These are phyloP conservation scores for Channa argus DNA, from an alignment of 2,113 vertebrate genomes.

Conservation along the genomic window DNA sequence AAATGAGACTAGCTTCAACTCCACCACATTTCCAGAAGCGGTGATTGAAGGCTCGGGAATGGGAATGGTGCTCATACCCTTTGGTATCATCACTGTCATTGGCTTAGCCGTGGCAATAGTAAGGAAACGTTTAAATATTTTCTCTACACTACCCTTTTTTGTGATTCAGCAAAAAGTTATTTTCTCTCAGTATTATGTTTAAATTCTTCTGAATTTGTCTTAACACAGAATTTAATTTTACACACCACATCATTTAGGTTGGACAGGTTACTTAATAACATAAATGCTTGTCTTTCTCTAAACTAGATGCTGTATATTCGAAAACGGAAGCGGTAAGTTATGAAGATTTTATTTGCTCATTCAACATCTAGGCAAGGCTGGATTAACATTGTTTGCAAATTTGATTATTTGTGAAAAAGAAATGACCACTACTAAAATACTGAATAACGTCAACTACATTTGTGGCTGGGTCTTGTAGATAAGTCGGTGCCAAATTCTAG, in stretches of 20 bases:
- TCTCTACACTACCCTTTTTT: neutral
- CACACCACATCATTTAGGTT: neutral
- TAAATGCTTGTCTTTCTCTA: conserved; percentile 51
- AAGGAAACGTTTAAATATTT: conserved; percentile 65
- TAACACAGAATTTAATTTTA: neutral
- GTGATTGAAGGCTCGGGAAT: conserved; percentile 80
- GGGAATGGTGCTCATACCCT: conserved; percentile 92
- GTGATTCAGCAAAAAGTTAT: neutral
- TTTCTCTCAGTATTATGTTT: neutral
- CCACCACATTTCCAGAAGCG: conserved; percentile 86
- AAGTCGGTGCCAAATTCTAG: neutral
- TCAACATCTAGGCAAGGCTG: neutral
- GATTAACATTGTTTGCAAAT: neutral
- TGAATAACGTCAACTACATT: no score
- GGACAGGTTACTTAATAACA: neutral
- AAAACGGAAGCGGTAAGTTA: conserved; percentile 93
- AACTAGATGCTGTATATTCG: conserved; percentile 95
- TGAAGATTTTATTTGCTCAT: neutral
- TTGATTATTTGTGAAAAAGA: neutral
- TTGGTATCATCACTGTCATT: conserved; percentile 95
- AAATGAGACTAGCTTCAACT: conserved; percentile 89
- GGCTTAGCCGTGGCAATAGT: conserved; percentile 93
- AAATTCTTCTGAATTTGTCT: neutral
- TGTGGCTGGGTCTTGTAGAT: no score
- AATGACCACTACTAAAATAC: neutral